Conservation (phyloP, 2,113 vertebrate species). For the Pygoscelis adeliae region DNA sequence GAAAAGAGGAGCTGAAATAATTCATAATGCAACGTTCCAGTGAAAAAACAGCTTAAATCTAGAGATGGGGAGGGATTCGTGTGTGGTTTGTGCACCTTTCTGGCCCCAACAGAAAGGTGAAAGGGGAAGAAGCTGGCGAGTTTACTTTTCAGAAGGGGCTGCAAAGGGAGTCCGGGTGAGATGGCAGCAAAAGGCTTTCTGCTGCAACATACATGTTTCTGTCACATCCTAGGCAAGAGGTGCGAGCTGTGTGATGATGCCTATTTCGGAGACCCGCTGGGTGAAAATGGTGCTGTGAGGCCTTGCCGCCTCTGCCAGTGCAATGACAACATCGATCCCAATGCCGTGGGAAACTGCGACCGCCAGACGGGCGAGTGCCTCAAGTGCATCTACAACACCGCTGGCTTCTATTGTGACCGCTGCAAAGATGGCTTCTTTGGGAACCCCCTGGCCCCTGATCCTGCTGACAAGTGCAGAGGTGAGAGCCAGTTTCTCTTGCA, state of each 20-base stretch:
- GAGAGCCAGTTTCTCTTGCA: neutral
- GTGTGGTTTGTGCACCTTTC: fast-evolving
- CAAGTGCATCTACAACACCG: conserved; percentile 90
- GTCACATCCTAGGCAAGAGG: conserved; percentile 81
- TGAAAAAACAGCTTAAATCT: neutral
- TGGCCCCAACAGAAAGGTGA: neutral
- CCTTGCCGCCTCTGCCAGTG: conserved; percentile 89
- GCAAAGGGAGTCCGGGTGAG: neutral
- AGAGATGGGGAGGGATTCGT: neutral
- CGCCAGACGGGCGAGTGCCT: conserved; percentile 85
- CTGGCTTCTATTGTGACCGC: conserved; percentile 86
- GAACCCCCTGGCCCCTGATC: conserved; percentile 81
- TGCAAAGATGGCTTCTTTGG: conserved; percentile 90
- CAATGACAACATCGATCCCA: conserved; percentile 90
- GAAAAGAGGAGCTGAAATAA: neutral
- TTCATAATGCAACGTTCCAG: neutral
- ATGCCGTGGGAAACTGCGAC: conserved; percentile 87
- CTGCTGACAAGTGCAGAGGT: conserved; percentile 88
- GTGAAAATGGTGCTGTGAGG: conserved; percentile 73
- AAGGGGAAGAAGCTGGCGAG: neutral
- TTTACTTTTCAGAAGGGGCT: neutral
- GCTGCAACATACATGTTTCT: neutral
- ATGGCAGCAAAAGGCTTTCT: neutral
- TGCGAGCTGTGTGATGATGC: conserved; percentile 96
- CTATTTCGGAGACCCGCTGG: conserved; percentile 92